Evolutionary conservation across 2,113 vertebrate species (phyloP).

Genomic region (Turnix velox): DNA sequence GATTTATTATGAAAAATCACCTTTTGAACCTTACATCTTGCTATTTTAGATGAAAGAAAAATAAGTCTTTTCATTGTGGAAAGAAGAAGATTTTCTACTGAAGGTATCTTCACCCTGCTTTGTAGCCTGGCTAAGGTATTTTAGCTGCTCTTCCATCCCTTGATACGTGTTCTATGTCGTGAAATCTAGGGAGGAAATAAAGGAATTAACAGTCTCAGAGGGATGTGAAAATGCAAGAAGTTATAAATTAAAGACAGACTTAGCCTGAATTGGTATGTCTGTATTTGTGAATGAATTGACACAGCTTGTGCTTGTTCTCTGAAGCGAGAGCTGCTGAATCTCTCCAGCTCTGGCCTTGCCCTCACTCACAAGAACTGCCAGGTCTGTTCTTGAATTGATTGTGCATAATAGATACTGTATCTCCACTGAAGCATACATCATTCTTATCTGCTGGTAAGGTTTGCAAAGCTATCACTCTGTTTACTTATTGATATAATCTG

Average conservation of each 20-base stretch:
- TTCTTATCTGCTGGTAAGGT: not conserved
- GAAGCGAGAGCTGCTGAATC: not conserved
- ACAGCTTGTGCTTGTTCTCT: not conserved
- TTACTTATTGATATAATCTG: not conserved
- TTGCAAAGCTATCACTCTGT: not conserved
- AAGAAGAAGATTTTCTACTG: not conserved
- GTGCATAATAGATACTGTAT: not conserved
- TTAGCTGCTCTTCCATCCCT: not conserved
- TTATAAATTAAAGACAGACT: slow-evolving; percentile 23
- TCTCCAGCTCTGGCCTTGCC: not conserved
- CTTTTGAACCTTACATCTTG: slow-evolving; percentile 8
- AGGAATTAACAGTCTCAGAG: slow-evolving; percentile 2
- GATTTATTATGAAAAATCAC: slow-evolving; percentile 23
- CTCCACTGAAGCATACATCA: not conserved
- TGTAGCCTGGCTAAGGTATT: not conserved
- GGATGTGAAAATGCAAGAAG: not conserved
- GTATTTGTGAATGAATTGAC: not conserved
- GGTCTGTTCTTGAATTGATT: not conserved
- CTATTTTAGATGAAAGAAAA: not conserved
- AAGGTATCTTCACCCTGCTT: not conserved
- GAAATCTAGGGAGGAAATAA: not conserved
- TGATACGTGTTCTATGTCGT: not conserved
- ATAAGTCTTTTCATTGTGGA: not conserved
- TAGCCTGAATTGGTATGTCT: not conserved
- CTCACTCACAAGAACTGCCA: not conserved